phyloP scores from a whole-genome alignment of 2,888 invertebrate species.

The Mythimna pallens region DNA sequence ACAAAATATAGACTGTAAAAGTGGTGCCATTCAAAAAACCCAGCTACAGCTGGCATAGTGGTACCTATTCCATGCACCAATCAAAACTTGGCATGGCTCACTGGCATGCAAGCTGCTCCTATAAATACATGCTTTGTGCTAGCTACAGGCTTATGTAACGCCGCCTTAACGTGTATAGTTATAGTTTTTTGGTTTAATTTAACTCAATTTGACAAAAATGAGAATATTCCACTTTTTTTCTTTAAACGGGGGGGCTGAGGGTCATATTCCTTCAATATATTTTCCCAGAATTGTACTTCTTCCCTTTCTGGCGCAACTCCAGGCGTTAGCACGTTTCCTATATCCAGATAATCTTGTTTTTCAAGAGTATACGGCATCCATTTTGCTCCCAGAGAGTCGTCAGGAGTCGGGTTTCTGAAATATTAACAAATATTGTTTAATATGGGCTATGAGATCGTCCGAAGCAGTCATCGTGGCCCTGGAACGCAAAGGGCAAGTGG shows the following conservation, averaged over 20 bases:
- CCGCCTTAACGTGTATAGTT: neutral
- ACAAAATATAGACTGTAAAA: too few relatives aligned
- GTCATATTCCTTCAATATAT: constrained; percentile 61
- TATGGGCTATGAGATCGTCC: neutral
- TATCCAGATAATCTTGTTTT: constrained; percentile 68
- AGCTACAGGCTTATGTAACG: too few relatives aligned
- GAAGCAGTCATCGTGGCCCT: too few relatives aligned
- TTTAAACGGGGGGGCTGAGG: neutral
- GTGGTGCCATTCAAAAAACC: too few relatives aligned
- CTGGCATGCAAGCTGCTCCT: too few relatives aligned
- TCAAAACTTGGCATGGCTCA: too few relatives aligned
- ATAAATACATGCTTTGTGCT: too few relatives aligned
- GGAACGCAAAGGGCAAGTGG: too few relatives aligned
- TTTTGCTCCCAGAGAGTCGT: constrained; percentile 60
- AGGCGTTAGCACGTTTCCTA: constrained; percentile 65
- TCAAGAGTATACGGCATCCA: constrained; percentile 66
- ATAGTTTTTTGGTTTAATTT: neutral
- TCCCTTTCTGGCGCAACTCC: constrained; percentile 62
- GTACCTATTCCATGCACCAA: too few relatives aligned
- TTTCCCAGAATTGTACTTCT: constrained; percentile 72
- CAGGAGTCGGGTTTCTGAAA: constrained; percentile 71
- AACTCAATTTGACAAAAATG: neutral
- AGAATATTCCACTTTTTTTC: constrained; percentile 4
- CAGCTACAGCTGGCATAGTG: too few relatives aligned
- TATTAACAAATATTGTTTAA: neutral